Evolutionary conservation across 1,140 invertebrate genomes (phyloP), one percentile per base, ranked within the genome.

Genomic region (Pristionchus pacificus): DNA sequence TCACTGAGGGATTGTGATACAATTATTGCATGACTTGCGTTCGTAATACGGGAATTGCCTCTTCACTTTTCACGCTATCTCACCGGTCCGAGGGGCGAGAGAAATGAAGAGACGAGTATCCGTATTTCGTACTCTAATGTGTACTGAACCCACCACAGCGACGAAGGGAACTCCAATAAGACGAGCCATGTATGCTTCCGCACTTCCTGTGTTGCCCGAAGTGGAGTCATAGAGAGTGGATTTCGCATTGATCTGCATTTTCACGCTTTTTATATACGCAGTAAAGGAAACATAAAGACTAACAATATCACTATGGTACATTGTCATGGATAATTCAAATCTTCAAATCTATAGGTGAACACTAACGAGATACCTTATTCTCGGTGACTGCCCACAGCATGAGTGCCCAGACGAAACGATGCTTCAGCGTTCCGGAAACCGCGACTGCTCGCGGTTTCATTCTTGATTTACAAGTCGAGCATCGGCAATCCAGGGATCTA

Each of bases 201-300:
- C 60, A 27, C 31, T 58, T 0, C 76, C 76, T n/a, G 77, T 78
- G 31, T 77, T 77, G 14, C 76, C 76, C 58, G 70, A 74, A 2
- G 76, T 77, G 2, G 77, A 72, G 31, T 77, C 76, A 60, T 67
- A 78, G 13, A 77, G n/a, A n/a, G n/a, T n/a, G n/a, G n/a, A n/a
- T n/a, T n/a, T n/a, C n/a, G n/a, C n/a, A n/a, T n/a, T n/a, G n/a
- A n/a, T n/a, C n/a, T n/a, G n/a, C n/a, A n/a, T n/a, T n/a, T n/a
- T n/a, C n/a, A n/a, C n/a, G n/a, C n/a, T n/a, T n/a, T n/a, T n/a
- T n/a, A n/a, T n/a, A n/a, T n/a, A n/a, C n/a, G n/a, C n/a, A n/a
- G n/a, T n/a, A n/a, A 24, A 0, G 19, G 55, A 19, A 57, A 24
- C 0, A 19, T 19, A 19, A 57, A 19, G 55, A 19, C 19, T 19